Conservation (phyloP, 2,888 invertebrate genomes). For the Hedychridium roseum region DNA sequence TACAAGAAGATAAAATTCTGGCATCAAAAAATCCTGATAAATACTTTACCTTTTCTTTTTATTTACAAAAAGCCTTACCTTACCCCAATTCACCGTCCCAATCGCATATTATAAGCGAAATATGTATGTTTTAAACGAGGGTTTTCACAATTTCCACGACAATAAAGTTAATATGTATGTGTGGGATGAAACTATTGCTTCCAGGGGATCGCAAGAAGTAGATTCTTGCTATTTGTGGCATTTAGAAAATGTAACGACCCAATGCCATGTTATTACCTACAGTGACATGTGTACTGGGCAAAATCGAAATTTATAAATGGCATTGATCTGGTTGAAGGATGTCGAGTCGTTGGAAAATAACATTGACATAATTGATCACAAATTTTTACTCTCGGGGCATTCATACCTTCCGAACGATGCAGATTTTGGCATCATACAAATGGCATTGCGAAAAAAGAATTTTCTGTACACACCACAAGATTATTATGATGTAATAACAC, state of each 20-base stretch:
- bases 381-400: constrained; percentile 36
- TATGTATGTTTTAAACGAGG: constrained; percentile 43
- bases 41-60: constrained; percentile 16
- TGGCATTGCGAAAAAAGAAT: constrained; percentile 20
- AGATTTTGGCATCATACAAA: constrained; percentile 31
- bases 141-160: constrained; percentile 42
- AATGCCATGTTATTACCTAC: constrained; percentile 25
- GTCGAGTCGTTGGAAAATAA: constrained; percentile 21
- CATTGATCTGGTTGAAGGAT: constrained; percentile 24
- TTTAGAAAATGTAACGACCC: constrained; percentile 31
- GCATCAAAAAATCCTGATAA: constrained; percentile 15
- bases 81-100: constrained; percentile 38
- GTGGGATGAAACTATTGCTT: constrained; percentile 47
- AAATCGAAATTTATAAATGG: constrained; percentile 20
- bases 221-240: constrained; percentile 35
- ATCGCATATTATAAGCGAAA: constrained; percentile 47
- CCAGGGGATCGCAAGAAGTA: constrained; percentile 42
- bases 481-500: constrained; percentile 23
- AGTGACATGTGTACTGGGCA: constrained; percentile 19
- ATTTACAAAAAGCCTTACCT: constrained; percentile 23
- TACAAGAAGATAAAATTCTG: constrained; percentile 21
- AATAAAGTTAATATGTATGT: constrained; percentile 43
- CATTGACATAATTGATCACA: constrained; percentile 18
- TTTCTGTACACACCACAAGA: constrained; percentile 18
- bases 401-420: constrained; percentile 35